phyloP scores from a whole-genome alignment of 2,797 vertebrate species.

The Menidia menidia region DNA sequence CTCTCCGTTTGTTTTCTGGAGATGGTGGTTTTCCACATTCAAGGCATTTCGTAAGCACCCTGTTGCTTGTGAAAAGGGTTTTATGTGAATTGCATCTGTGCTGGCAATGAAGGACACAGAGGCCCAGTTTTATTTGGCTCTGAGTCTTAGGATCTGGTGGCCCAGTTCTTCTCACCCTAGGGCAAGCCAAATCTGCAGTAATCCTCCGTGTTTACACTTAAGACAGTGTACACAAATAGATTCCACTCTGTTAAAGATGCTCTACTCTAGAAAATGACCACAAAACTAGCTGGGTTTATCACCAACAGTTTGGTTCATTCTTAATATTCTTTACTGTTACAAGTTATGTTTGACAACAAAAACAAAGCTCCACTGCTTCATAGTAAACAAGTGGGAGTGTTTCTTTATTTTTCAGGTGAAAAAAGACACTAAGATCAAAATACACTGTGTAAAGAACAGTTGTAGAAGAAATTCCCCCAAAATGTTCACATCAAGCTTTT shows the following conservation, averaged over 20 bases:
- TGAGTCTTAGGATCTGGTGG: constrained; percentile 44
- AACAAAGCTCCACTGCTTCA: neutral
- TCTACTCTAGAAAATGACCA: neutral
- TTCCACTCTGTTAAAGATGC: constrained; percentile 6
- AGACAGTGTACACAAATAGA: constrained; percentile 21
- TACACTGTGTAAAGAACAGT: constrained; percentile 23
- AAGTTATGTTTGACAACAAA: neutral
- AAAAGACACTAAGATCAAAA: constrained; percentile 16
- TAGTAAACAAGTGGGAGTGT: constrained; percentile 19
- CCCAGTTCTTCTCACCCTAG: constrained; percentile 39
- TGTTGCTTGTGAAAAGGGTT: constrained; percentile 8
- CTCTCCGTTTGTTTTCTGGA: too few species aligned
- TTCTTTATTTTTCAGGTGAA: constrained; percentile 45
- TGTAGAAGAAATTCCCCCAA: constrained; percentile 11
- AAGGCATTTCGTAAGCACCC: neutral
- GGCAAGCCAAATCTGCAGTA: constrained; percentile 48
- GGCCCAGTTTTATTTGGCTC: constrained; percentile 41
- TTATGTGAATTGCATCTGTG: constrained; percentile 26
- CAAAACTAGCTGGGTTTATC: neutral
- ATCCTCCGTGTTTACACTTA: constrained; percentile 43
- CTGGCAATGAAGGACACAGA: constrained; percentile 30
- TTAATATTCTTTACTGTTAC: neutral
- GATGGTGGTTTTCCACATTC: neutral
- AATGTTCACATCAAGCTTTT: constrained; percentile 12
- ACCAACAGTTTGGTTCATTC: neutral